These are phyloP conservation scores for Portunus trituberculatus DNA, from an alignment of 1,140 invertebrate species.

Conservation along the genomic window DNA sequence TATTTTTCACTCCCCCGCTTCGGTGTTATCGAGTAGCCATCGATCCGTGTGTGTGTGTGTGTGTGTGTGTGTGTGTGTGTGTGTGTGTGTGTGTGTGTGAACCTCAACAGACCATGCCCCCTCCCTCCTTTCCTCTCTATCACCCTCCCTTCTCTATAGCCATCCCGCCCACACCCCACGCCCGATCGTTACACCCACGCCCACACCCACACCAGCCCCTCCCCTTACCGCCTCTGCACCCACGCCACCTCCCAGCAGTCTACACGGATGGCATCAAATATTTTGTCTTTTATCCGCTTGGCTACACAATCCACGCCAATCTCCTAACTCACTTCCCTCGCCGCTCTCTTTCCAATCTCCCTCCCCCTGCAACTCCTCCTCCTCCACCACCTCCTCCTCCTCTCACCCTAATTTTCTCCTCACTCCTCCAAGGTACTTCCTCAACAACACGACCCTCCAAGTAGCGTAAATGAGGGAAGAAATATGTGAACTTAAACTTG, in stretches of 20 bases:
- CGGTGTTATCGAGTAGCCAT: background rate
- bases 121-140: background rate
- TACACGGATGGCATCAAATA: too few species aligned
- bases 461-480: too few species aligned
- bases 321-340: too few species aligned
- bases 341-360: background rate
- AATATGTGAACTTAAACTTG: too few species aligned
- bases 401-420: background rate
- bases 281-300: too few species aligned
- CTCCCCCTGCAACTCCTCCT: background rate
- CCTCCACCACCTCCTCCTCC: background rate
- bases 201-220: too few species aligned
- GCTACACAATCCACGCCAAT: too few species aligned
- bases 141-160: background rate
- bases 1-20: background rate
- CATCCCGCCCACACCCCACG: background rate
- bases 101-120: background rate
- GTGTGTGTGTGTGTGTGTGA: conserved; percentile 45
- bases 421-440: too few species aligned
- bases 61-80: too few species aligned
- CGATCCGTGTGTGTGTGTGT: background rate
- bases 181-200: background rate
- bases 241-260: too few species aligned
- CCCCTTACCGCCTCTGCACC: too few species aligned
- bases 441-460: too few species aligned